Evolutionary conservation across 2,888 invertebrate genomes (phyloP).

Genomic region (Synergus gifuensis): DNA sequence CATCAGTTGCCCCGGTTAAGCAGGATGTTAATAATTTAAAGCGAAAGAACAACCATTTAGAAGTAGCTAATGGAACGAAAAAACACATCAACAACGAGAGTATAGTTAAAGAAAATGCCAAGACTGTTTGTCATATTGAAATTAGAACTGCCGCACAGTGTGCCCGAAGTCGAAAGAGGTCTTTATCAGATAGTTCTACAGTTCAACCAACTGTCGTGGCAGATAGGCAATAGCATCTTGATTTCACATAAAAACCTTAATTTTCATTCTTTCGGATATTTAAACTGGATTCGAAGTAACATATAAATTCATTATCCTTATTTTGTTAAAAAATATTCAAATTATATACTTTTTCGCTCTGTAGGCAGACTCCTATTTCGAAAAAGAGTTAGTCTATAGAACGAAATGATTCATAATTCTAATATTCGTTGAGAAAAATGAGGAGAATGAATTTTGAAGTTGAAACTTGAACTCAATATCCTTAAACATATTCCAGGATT

Average conservation of each 20-base stretch:
- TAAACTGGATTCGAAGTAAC: not conserved
- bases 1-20: slow-evolving; percentile 71
- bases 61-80: slow-evolving; percentile 46
- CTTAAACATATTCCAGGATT: too few species aligned
- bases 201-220: slow-evolving; percentile 46
- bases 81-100: slow-evolving; percentile 45
- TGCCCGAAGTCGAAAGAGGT: slow-evolving; percentile 46
- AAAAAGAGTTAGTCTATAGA: too few species aligned
- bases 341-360: too few species aligned
- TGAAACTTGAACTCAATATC: too few species aligned
- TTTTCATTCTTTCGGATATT: slow-evolving; percentile 14
- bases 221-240: slow-evolving; percentile 45
- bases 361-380: too few species aligned
- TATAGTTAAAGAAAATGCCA: slow-evolving; percentile 58
- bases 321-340: too few species aligned
- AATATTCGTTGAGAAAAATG: too few species aligned
- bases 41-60: slow-evolving; percentile 54
- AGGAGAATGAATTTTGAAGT: too few species aligned
- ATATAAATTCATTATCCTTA: not conserved
- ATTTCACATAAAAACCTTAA: slow-evolving; percentile 8
- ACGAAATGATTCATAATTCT: too few species aligned
- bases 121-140: slow-evolving; percentile 72
- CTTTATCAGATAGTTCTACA: slow-evolving; percentile 40
- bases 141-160: slow-evolving; percentile 68
- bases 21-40: slow-evolving; percentile 61